Conservation (phyloP, 92 coral and sea anemone genomes). For the Epizoanthus rinbou region DNA sequence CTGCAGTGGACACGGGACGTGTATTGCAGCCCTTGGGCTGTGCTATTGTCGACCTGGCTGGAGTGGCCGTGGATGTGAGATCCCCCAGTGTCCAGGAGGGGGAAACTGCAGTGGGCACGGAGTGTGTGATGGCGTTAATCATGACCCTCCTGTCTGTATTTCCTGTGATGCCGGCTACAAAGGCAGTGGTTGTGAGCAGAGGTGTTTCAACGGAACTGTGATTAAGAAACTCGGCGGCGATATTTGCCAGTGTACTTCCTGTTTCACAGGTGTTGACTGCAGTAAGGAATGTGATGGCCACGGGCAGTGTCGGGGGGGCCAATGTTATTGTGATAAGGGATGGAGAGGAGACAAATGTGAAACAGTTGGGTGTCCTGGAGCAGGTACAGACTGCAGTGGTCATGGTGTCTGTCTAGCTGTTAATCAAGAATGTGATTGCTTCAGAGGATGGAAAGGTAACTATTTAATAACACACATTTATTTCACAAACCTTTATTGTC, state of each 20-base stretch:
- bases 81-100: conserved; percentile 71
- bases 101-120: conserved; percentile 74
- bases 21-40: conserved; percentile 59
- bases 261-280: conserved; percentile 69
- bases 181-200: conserved; percentile 64
- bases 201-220: conserved; percentile 58
- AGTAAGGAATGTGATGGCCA: conserved; percentile 64
- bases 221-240: conserved; percentile 25
- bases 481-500: too few relatives aligned
- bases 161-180: conserved; percentile 61
- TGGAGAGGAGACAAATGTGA: conserved; percentile 73
- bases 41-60: conserved; percentile 76
- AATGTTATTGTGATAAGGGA: conserved; percentile 58
- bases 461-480: too few relatives aligned
- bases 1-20: conserved; percentile 69
- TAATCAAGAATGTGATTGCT: conserved; percentile 70
- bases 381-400: conserved; percentile 60
- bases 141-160: conserved; percentile 67
- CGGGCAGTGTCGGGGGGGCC: conserved; percentile 55
- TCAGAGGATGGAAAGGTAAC: conserved; percentile 66
- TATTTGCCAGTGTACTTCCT: conserved; percentile 55
- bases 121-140: conserved; percentile 57
- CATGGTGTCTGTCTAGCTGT: conserved; percentile 65
- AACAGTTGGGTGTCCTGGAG: conserved; percentile 69
- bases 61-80: conserved; percentile 67